Percentiles rank a stretch among this genome's conserved stretches.
Evolutionary conservation across 1,140 invertebrate genomes (phyloP).

Genomic region (Ostrea denselamellosa): DNA sequence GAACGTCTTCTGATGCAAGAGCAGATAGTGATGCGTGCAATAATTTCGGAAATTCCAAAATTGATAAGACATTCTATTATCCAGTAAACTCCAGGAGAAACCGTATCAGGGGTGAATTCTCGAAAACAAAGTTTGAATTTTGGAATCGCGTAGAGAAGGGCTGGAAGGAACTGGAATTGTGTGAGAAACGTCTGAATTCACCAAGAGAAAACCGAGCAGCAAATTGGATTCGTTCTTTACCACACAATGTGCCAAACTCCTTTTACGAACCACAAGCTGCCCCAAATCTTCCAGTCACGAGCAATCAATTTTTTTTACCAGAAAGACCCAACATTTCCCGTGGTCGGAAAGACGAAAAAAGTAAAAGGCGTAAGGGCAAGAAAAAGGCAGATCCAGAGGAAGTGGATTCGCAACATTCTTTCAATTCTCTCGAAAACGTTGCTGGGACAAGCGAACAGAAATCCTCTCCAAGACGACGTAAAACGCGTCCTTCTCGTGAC

Average conservation of each 20-base stretch:
- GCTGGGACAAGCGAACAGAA: neutral
- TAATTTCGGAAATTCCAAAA: neutral
- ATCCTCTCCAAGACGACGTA: neutral
- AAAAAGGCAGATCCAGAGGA: too few relatives aligned
- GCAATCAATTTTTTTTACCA: too few relatives aligned
- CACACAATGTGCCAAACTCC: neutral
- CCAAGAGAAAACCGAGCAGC: neutral
- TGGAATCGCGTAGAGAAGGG: neutral
- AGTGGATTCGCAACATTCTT: too few relatives aligned
- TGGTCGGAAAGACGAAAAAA: too few relatives aligned
- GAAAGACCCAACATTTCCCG: too few relatives aligned
- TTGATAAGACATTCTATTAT: neutral
- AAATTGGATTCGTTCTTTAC: neutral
- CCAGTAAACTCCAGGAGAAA: neutral
- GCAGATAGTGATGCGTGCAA: neutral
- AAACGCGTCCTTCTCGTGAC: neutral
- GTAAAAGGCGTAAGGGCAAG: too few relatives aligned
- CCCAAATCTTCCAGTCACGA: neutral
- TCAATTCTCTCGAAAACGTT: too few relatives aligned
- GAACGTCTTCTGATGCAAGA: neutral
- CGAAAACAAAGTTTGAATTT: neutral
- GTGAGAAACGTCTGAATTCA: neutral
- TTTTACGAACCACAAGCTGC: neutral
- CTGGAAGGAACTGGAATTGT: neutral
- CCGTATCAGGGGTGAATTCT: neutral